A percentile compares a stretch with the other conserved stretches of the same genome.
Evolutionary conservation across 1,140 invertebrate species (phyloP).

Genomic region (Pseudomyrmex concolor): DNA sequence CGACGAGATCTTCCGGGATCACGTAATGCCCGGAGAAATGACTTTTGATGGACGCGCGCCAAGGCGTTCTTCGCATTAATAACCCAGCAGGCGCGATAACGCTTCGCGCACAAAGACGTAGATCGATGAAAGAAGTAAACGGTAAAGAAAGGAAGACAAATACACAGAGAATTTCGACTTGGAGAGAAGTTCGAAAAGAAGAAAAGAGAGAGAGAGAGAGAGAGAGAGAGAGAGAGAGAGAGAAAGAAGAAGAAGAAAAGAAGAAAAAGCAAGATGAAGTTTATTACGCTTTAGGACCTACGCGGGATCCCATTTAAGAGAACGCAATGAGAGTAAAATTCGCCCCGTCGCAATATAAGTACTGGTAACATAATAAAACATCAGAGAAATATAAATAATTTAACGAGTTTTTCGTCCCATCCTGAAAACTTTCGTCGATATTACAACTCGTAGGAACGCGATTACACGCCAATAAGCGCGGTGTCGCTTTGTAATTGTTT

Average conservation of each 20-base stretch:
- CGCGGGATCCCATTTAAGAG: slow-evolving; percentile 14
- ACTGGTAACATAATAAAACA: neutral
- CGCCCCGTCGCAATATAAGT: neutral
- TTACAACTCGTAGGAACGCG: neutral
- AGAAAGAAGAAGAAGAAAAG: too few relatives aligned
- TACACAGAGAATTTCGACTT: neutral
- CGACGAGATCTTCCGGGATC: slow-evolving; percentile 25
- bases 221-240: too few relatives aligned
- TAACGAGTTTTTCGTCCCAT: neutral
- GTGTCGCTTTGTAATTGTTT: neutral
- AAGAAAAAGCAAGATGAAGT: neutral
- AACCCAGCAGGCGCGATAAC: slow-evolving; percentile 22
- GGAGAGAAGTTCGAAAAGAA: neutral
- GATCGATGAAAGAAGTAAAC: slow-evolving; percentile 14
- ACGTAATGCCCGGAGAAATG: slow-evolving; percentile 40
- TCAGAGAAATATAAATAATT: neutral
- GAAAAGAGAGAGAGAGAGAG: neutral
- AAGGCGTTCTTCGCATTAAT: slow-evolving; percentile 45
- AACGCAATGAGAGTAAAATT: slow-evolving; percentile 6
- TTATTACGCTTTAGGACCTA: neutral
- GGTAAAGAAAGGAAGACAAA: slow-evolving; percentile 25
- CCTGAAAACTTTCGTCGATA: neutral
- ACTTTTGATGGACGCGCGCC: slow-evolving; percentile 42
- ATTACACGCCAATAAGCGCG: neutral
- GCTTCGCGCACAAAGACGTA: neutral